Base-by-base conservation (phyloP, 2,888 invertebrate genomes). In the Heliothis peltigera region DNA sequence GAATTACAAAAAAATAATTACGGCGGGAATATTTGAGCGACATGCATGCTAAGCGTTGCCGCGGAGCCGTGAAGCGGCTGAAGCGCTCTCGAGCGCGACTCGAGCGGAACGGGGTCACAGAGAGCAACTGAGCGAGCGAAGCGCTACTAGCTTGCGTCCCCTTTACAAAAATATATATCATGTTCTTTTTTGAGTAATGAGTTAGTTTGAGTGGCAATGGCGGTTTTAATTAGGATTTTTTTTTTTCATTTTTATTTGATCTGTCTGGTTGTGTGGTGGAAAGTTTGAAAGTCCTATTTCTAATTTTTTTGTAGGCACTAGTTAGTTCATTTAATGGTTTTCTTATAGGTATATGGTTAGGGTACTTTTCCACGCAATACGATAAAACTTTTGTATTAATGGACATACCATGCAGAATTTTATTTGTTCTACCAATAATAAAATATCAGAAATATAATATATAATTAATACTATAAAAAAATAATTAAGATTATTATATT, bases 31-130 rank as follows among this genome's bases (percentile, higher is more conserved):
- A 62, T 75, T 79, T 75, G 64, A 70, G 75, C 54, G 80, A 77
- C 80, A 72, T 70, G 64, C 70, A 76, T 72, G 82, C 63, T 79
- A 77, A 80, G 77, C 82, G 80, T 61, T 64, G 77, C 70, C 66
- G 63, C 56, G 48, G 49, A 57, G 69, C 79, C 57, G 70, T 67
- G 78, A 74, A 80, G 75, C 81, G 60, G 46, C 61, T 75, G 55
- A 72, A 81, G 81, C 73, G 64, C 84, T 69, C 78, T 81, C 52
- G 56, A 75, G 75, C 49, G 53, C 55, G 64, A 71, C 71, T 71
- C 80, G 56, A 65, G 77, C 80, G 77, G 79, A 85, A 85, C 75
- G 78, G 57, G 85, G 84, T 81, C 84, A 77, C 69, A 70, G 64
- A 63, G 61, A 59, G 61, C 73, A 77, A 72, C 77, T 59, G 71